phyloP scores from a whole-genome alignment of 2,888 invertebrate genomes.

The Oligia fasciuncula region DNA sequence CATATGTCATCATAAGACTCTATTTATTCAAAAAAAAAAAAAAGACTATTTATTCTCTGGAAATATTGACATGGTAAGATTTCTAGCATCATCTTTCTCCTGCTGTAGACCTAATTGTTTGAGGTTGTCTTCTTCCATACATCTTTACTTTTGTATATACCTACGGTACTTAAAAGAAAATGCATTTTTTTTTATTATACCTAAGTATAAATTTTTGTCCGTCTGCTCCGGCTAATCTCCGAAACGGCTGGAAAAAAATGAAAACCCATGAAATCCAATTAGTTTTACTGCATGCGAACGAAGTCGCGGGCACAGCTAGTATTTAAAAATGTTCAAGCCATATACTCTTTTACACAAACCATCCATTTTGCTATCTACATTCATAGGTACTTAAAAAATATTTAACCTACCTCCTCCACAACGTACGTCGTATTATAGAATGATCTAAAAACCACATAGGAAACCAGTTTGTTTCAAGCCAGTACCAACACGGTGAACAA shows the following conservation, averaged over 20 bases:
- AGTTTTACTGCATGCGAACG: no score
- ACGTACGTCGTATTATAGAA: background rate
- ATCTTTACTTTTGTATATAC: no score
- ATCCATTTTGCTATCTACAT: background rate
- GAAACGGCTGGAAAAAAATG: no score
- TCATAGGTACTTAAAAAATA: background rate
- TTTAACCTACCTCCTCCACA: background rate
- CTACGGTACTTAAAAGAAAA: no score
- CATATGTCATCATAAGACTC: background rate
- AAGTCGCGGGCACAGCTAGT: no score
- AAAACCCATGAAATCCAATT: no score
- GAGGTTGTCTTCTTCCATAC: background rate
- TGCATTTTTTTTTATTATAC: no score
- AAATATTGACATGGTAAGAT: background rate
- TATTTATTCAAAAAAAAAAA: no score
- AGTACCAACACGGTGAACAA: constrained; percentile 25
- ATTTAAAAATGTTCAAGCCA: background rate
- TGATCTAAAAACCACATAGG: constrained; percentile 12
- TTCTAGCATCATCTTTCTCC: no score
- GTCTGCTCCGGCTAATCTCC: no score
- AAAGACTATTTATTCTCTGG: background rate
- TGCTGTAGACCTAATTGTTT: background rate
- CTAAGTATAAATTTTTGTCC: no score
- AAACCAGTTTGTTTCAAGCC: constrained; percentile 49
- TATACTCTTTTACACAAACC: background rate